Conservation (phyloP, 2,888 invertebrate genomes). For the Celastrina argiolus region DNA sequence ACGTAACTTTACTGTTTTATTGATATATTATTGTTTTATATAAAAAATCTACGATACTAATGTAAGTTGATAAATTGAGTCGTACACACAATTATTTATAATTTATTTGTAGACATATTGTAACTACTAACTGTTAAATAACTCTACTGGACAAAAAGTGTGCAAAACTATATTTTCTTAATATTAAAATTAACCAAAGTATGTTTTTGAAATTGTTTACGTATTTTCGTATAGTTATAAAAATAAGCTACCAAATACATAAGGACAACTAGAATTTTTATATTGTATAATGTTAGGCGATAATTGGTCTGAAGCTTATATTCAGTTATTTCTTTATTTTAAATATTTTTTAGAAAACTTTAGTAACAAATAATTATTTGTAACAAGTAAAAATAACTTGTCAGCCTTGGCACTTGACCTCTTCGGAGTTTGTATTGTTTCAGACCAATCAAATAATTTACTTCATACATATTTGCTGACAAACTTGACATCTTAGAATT, state of each 20-base stretch:
- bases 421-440: too few species aligned
- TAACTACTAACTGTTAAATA: constrained; percentile 9
- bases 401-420: too few species aligned
- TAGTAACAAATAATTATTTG: too few species aligned
- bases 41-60: neutral
- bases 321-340: neutral
- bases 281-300: neutral
- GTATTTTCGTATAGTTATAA: constrained; percentile 12
- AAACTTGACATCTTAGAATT: constrained; percentile 5
- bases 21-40: neutral
- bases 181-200: neutral
- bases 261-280: neutral
- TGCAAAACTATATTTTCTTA: neutral
- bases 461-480: neutral
- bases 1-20: neutral
- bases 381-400: too few species aligned
- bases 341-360: too few species aligned
- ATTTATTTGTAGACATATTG: neutral
- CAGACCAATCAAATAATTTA: neutral
- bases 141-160: constrained; percentile 3
- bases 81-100: neutral
- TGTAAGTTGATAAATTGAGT: neutral
- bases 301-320: neutral
- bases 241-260: neutral
- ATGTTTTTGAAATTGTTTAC: constrained; percentile 20